Conservation (phyloP, 2,888 invertebrate genomes). For the Notodonta dromedarius region DNA sequence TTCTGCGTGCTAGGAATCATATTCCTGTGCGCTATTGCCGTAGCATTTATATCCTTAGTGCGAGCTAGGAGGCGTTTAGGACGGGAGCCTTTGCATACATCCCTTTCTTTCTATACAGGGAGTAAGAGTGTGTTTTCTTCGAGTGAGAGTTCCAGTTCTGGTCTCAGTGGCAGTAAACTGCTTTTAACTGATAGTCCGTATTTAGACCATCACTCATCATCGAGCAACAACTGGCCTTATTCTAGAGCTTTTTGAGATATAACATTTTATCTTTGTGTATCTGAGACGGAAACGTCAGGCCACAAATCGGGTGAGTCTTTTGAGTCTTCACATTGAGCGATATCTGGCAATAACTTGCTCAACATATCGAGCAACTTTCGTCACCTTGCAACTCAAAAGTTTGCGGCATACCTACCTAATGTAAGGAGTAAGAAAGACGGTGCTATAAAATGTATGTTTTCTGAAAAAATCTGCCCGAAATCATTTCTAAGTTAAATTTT, state of each 20-base stretch:
- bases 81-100: slow-evolving; percentile 77
- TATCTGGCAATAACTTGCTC: neutral
- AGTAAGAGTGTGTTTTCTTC: slow-evolving; percentile 86
- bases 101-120: slow-evolving; percentile 84
- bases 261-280: neutral
- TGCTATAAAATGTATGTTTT: too few species aligned
- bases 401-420: too few species aligned
- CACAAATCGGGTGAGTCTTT: neutral
- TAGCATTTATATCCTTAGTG: slow-evolving; percentile 87
- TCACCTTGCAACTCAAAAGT: too few species aligned
- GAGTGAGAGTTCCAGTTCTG: slow-evolving; percentile 84
- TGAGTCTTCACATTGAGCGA: neutral
- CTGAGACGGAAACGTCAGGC: neutral
- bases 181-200: slow-evolving; percentile 86
- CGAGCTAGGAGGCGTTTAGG: slow-evolving; percentile 83
- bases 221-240: slow-evolving; percentile 82
- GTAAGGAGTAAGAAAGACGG: too few species aligned
- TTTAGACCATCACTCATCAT: slow-evolving; percentile 82
- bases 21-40: slow-evolving; percentile 88
- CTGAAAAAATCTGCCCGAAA: too few species aligned
- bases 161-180: slow-evolving; percentile 85
- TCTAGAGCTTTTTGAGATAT: slow-evolving; percentile 65
- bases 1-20: slow-evolving; percentile 89
- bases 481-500: too few species aligned
- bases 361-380: too few species aligned